These are phyloP conservation scores for Bos javanicus DNA, from an alignment of 2,113 vertebrate species.

Conservation along the genomic window DNA sequence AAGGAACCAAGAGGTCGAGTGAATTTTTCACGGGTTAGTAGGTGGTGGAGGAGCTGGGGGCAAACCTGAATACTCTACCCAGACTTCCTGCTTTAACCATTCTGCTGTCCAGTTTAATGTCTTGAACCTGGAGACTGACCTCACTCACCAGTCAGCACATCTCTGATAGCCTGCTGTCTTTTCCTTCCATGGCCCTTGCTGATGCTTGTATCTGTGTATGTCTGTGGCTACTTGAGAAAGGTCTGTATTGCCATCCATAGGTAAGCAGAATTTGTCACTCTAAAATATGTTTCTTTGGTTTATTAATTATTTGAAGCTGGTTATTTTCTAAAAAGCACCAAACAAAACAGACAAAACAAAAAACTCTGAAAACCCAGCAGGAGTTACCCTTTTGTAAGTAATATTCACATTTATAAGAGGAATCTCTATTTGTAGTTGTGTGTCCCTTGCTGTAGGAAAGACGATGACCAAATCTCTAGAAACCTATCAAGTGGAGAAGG, in stretches of 20 bases:
- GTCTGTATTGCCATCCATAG: neutral
- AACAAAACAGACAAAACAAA: neutral
- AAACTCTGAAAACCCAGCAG: neutral
- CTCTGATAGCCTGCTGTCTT: neutral
- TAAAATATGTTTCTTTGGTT: neutral
- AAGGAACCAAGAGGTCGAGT: neutral
- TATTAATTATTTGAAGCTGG: neutral
- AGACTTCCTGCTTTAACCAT: neutral
- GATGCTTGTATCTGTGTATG: neutral
- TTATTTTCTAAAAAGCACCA: neutral
- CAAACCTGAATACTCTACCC: neutral
- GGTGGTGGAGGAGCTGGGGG: neutral
- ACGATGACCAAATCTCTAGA: neutral
- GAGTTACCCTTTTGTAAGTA: neutral
- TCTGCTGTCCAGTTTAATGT: neutral
- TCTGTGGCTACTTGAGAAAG: neutral
- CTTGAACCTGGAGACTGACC: neutral
- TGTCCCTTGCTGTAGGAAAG: neutral
- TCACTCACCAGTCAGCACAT: neutral
- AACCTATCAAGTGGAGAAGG: neutral
- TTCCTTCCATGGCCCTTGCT: neutral
- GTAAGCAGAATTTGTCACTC: neutral
- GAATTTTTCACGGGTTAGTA: neutral
- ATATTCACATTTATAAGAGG: neutral
- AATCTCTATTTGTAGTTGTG: neutral